Evolutionary conservation across 2,888 invertebrate species (phyloP).

Genomic region (Agriopis marginaria): DNA sequence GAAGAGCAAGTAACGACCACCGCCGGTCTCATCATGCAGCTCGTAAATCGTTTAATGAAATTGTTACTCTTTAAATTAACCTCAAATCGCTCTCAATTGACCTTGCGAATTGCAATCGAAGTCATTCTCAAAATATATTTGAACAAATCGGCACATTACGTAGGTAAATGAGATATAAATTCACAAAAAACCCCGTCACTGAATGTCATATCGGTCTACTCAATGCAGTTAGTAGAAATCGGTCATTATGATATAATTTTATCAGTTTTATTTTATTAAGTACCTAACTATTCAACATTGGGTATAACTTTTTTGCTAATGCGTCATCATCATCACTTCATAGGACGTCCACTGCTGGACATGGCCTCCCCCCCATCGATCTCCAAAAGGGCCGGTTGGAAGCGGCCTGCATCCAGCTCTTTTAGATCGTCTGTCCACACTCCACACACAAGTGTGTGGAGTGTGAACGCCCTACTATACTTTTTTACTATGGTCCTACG

Average conservation of each 20-base stretch:
- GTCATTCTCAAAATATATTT: constrained; percentile 8
- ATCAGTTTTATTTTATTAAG: neutral
- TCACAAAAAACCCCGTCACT: neutral
- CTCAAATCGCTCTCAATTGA: constrained; percentile 15
- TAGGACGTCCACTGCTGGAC: no score
- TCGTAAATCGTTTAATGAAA: constrained; percentile 13
- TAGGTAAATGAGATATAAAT: neutral
- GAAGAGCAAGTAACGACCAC: neutral
- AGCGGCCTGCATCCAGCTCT: no score
- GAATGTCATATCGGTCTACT: constrained; percentile 4
- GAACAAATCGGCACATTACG: neutral
- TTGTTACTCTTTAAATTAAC: constrained; percentile 23
- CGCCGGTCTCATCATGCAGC: neutral
- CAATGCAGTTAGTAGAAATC: neutral
- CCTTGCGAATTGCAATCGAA: constrained; percentile 34
- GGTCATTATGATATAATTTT: neutral
- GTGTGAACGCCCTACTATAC: no score
- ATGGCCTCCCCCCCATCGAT: no score
- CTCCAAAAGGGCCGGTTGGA: no score
- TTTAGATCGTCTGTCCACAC: no score
- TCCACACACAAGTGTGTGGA: no score
- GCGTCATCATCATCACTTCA: no score
- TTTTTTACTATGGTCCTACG: no score
- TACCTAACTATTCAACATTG: neutral
- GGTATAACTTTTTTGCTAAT: neutral